These are phyloP conservation scores for Betta splendens DNA, from an alignment of 2,797 vertebrate genomes.

Conservation along the genomic window DNA sequence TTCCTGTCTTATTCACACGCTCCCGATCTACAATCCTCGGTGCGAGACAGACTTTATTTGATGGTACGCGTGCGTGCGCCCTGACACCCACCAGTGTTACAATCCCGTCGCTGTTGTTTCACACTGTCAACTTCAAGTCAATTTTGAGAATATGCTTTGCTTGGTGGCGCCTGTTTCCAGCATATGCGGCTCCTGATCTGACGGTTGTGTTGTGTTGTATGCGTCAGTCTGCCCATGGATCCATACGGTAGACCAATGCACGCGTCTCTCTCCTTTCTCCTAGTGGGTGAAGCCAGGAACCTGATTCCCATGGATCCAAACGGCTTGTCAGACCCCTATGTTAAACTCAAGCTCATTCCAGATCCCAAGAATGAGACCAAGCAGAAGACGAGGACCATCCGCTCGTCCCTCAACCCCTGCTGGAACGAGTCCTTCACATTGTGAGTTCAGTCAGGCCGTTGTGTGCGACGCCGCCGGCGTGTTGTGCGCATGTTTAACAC, in stretches of 20 bases:
- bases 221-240: background rate
- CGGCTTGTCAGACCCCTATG: constrained; percentile 95
- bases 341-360: constrained; percentile 97
- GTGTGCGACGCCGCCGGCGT: too few species aligned
- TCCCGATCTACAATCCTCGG: background rate
- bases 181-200: constrained; percentile 26
- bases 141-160: constrained; percentile 46
- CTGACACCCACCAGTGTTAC: constrained; percentile 44
- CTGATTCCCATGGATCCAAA: constrained; percentile 99
- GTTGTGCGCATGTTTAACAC: background rate
- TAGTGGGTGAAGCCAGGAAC: constrained; percentile 95
- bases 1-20: constrained; percentile 1
- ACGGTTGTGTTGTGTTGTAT: constrained; percentile 14
- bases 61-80: background rate
- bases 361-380: constrained; percentile 98
- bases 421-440: constrained; percentile 97
- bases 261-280: constrained; percentile 50
- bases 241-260: background rate
- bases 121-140: constrained; percentile 48
- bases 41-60: constrained; percentile 12
- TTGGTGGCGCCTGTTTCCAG: constrained; percentile 41
- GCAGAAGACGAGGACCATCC: constrained; percentile 97
- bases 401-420: constrained; percentile 93
- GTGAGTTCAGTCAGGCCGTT: constrained; percentile 79
- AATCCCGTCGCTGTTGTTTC: constrained; percentile 50